phyloP scores from a whole-genome alignment of 2,888 invertebrate genomes.

The Seira sanloemensis region DNA sequence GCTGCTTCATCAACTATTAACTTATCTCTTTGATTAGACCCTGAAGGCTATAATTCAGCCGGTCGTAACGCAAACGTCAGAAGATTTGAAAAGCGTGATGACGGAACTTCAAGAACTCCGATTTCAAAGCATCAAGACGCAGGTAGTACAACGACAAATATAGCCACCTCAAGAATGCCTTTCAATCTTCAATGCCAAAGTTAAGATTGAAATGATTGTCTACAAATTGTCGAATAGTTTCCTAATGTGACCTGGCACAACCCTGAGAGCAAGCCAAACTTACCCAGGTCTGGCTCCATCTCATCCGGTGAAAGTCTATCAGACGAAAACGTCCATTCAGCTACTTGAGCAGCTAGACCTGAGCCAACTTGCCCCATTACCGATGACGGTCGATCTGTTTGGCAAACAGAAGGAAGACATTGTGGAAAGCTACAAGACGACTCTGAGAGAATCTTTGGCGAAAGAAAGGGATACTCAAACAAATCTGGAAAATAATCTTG shows the following conservation, averaged over 20 bases:
- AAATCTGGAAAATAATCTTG: conserved; percentile 3
- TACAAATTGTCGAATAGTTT: conserved; percentile 37
- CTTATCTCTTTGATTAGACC: conserved; percentile 42
- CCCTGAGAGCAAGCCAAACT: background rate
- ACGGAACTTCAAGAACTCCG: conserved; percentile 63
- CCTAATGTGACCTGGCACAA: conserved; percentile 61
- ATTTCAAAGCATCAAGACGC: conserved; percentile 59
- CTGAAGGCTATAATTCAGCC: conserved; percentile 69
- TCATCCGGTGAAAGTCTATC: conserved; percentile 24
- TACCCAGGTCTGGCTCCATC: background rate
- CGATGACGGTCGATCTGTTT: conserved; percentile 65
- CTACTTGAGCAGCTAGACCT: conserved; percentile 65
- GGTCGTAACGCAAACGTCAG: conserved; percentile 54
- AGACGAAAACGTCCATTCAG: conserved; percentile 65
- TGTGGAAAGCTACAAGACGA: conserved; percentile 64
- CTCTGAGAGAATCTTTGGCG: conserved; percentile 53
- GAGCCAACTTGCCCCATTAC: conserved; percentile 68
- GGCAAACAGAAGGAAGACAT: conserved; percentile 54
- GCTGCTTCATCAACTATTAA: background rate
- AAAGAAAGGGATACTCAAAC: conserved; percentile 9
- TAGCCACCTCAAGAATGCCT: background rate
- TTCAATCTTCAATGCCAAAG: background rate
- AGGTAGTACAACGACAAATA: conserved; percentile 52
- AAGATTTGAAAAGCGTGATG: conserved; percentile 61
- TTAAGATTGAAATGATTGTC: background rate